Percentiles rank a stretch among this genome's conserved stretches.
phyloP scores from a whole-genome alignment of 2,888 invertebrate species.

The Tenodera sinensis region DNA sequence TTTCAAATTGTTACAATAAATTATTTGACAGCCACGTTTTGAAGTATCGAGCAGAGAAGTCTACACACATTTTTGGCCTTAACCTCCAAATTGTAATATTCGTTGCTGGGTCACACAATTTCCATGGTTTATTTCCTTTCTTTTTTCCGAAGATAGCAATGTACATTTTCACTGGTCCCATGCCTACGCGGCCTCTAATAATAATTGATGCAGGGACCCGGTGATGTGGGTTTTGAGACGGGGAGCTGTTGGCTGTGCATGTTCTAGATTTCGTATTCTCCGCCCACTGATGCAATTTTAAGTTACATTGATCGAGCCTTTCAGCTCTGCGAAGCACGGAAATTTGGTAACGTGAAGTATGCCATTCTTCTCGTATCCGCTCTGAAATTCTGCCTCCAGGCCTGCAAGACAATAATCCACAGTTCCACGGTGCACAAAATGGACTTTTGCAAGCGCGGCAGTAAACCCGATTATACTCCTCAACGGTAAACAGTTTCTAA shows the following conservation, averaged over 20 bases:
- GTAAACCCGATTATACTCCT: too few species aligned
- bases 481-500: too few species aligned
- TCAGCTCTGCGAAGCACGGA: neutral
- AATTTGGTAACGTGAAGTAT: neutral
- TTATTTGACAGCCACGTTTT: too few species aligned
- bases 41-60: too few species aligned
- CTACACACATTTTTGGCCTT: neutral
- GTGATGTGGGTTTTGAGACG: neutral
- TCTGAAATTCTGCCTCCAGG: neutral
- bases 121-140: neutral
- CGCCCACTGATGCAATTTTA: neutral
- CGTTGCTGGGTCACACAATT: neutral
- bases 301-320: neutral
- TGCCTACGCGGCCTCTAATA: neutral
- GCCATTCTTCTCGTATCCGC: neutral
- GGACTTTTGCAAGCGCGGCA: neutral
- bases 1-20: too few species aligned
- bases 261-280: neutral
- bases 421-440: neutral
- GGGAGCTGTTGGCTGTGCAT: neutral
- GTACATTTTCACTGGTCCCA: neutral
- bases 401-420: neutral
- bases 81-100: neutral
- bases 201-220: neutral
- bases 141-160: neutral